Percentiles rank a stretch among this genome's conserved stretches.
phyloP scores from a whole-genome alignment of 2,113 vertebrate species.

The Lichenostomus cassidix region DNA sequence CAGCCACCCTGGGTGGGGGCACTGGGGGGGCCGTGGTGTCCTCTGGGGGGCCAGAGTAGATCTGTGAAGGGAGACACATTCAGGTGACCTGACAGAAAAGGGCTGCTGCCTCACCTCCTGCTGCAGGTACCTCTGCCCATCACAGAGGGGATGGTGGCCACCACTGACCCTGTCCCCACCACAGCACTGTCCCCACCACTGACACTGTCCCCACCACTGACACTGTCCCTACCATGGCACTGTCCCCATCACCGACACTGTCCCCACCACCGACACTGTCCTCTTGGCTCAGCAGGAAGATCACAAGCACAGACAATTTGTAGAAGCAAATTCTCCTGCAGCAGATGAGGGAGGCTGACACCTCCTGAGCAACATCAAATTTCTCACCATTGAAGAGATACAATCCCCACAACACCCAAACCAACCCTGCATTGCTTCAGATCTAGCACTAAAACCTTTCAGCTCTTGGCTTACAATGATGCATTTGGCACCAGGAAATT shows the following conservation, averaged over 20 bases:
- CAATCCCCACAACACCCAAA: background rate
- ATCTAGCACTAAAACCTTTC: background rate
- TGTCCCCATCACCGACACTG: background rate
- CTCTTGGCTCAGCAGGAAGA: background rate
- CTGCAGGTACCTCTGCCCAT: background rate
- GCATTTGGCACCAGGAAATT: background rate
- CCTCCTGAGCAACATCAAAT: background rate
- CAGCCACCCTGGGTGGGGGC: conserved; percentile 88
- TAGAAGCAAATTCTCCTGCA: background rate
- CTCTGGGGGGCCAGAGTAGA: conserved; percentile 88
- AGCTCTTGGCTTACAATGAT: background rate
- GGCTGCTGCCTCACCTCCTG: background rate
- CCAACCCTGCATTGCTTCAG: background rate
- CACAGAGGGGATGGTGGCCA: no score
- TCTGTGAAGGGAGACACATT: conserved; percentile 66
- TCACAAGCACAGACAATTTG: background rate
- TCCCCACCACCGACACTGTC: background rate
- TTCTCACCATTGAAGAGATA: background rate
- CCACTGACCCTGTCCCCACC: background rate
- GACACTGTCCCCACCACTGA: background rate
- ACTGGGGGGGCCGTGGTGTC: conserved; percentile 83
- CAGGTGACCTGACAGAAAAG: background rate
- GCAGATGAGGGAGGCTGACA: background rate
- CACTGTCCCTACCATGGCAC: no score
- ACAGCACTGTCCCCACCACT: background rate